These are phyloP conservation scores for Sus cebifrons DNA, from an alignment of 2,797 vertebrate genomes.

Conservation along the genomic window DNA sequence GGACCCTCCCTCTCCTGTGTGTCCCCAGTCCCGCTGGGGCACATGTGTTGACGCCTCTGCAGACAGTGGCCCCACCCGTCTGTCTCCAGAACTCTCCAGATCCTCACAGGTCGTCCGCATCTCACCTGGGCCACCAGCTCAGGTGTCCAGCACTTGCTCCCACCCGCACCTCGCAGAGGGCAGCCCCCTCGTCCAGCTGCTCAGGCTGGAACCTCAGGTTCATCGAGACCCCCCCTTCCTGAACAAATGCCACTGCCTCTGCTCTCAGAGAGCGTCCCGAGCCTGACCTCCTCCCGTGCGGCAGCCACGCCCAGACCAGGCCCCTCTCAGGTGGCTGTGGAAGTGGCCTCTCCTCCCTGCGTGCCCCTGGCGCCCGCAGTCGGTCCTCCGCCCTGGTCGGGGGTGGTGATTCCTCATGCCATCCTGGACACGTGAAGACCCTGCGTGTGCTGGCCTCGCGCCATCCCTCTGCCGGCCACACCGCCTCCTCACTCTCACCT, in stretches of 20 bases:
- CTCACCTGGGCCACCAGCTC: neutral
- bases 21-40: neutral
- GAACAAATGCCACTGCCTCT: neutral
- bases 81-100: neutral
- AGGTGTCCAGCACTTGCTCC: neutral
- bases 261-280: neutral
- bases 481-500: fast-evolving
- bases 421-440: too few relatives aligned
- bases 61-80: neutral
- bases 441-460: fast-evolving
- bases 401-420: neutral
- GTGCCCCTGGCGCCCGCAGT: fast-evolving
- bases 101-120: neutral
- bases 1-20: neutral
- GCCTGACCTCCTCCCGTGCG: neutral
- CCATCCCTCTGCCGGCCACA: fast-evolving
- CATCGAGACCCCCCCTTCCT: neutral
- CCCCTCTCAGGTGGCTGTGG: neutral
- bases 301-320: fast-evolving
- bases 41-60: too few relatives aligned
- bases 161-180: too few relatives aligned
- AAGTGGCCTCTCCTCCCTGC: too few relatives aligned
- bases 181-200: neutral
- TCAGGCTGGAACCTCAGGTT: fast-evolving
- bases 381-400: fast-evolving